phyloP scores from a whole-genome alignment of 2,888 invertebrate genomes.

The Heliconius ismenius region DNA sequence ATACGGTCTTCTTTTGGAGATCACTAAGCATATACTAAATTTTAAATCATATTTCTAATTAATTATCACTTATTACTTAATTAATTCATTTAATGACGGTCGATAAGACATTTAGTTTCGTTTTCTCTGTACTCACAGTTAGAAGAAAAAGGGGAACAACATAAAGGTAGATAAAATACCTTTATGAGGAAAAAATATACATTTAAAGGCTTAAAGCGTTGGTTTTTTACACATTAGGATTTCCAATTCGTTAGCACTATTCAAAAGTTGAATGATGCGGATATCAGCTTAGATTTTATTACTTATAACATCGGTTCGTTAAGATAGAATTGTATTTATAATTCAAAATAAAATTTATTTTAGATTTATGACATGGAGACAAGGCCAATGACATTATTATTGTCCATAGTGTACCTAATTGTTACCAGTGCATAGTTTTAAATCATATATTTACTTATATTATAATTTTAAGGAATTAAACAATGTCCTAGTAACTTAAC shows the following conservation, averaged over 20 bases:
- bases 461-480: not conserved
- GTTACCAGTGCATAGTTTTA: not conserved
- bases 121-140: not conserved
- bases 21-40: constrained; percentile 15
- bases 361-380: not conserved
- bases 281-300: not conserved
- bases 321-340: not conserved
- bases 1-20: not conserved
- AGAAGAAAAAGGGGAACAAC: not conserved
- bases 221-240: not conserved
- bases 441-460: not conserved
- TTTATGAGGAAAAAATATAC: constrained; percentile 3
- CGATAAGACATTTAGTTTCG: not conserved
- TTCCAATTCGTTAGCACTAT: not conserved
- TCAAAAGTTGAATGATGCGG: not conserved
- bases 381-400: not conserved
- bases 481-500: not conserved
- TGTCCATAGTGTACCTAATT: not conserved
- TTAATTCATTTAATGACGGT: not conserved
- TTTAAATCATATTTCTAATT: constrained; percentile 18
- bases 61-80: constrained; percentile 10
- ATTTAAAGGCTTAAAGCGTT: not conserved
- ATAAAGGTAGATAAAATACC: not conserved
- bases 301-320: constrained; percentile 4
- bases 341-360: not conserved